Evolutionary conservation across 2,888 invertebrate genomes (phyloP).

Genomic region (Drepana falcataria): DNA sequence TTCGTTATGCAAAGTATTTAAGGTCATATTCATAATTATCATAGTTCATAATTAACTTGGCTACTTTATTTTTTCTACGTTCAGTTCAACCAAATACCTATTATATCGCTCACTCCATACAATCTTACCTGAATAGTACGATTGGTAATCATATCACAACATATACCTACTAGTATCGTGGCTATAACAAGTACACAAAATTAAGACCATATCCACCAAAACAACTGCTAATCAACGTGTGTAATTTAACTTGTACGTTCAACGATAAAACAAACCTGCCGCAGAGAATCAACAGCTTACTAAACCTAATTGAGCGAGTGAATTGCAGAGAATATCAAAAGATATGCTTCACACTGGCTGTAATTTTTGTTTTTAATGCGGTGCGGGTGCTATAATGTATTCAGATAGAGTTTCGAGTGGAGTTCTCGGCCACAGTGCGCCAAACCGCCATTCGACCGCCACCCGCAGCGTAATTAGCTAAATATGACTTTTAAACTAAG

Average conservation of each 20-base stretch:
- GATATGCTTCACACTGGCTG: conserved; percentile 20
- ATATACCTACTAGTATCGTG: no score
- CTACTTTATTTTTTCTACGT: no score
- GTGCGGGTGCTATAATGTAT: conserved; percentile 34
- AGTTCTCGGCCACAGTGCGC: conserved; percentile 36
- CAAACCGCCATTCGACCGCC: conserved; percentile 41
- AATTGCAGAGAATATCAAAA: conserved; percentile 26
- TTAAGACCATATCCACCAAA: no score
- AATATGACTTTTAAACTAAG: conserved; percentile 71
- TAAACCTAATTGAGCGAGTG: conserved; percentile 13
- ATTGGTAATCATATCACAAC: no score
- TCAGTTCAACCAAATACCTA: no score
- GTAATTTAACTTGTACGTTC: background rate
- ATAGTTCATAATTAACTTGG: no score
- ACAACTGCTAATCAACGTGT: no score
- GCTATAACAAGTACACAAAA: no score
- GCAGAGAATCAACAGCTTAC: conserved; percentile 16
- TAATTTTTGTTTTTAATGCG: conserved; percentile 31
- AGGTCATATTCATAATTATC: no score
- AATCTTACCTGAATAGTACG: no score
- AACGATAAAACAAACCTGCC: conserved; percentile 11
- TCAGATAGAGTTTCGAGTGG: conserved; percentile 39
- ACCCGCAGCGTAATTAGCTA: conserved; percentile 63
- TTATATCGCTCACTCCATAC: no score
- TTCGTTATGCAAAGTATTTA: no score